These are phyloP conservation scores for Zosterops japonicus DNA, from an alignment of 2,113 vertebrate genomes.

Conservation along the genomic window DNA sequence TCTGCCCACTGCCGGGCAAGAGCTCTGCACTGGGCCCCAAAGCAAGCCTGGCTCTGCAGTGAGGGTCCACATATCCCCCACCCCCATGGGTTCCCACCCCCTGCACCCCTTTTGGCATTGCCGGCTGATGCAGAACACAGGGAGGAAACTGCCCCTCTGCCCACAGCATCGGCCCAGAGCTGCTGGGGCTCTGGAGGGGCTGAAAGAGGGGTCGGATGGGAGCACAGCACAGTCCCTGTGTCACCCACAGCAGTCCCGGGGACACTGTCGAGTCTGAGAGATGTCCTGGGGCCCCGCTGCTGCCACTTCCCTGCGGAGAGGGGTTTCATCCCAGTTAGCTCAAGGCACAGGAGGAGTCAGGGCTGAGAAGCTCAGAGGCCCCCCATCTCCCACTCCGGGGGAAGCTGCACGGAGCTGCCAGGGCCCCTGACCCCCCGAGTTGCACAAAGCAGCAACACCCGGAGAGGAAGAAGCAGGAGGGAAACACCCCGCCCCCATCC, in stretches of 20 bases:
- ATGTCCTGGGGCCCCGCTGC: background rate
- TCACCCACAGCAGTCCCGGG: background rate
- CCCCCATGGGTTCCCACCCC: rapidly evolving
- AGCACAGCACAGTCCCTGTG: background rate
- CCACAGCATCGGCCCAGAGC: background rate
- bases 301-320: background rate
- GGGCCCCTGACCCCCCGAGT: background rate
- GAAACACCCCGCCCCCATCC: rapidly evolving
- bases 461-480: background rate
- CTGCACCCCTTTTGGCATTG: background rate
- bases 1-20: rapidly evolving
- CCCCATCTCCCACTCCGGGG: rapidly evolving
- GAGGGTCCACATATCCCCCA: background rate
- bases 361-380: background rate
- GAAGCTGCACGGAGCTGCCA: background rate
- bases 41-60: background rate
- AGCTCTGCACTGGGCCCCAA: rapidly evolving
- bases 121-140: no score
- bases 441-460: conserved; percentile 15
- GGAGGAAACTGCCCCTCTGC: background rate
- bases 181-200: rapidly evolving
- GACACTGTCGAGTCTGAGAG: background rate
- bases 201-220: rapidly evolving
- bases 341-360: background rate
- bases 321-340: background rate